These are phyloP conservation scores for Callorhinus ursinus DNA, from an alignment of 2,113 vertebrate genomes.

Conservation along the genomic window DNA sequence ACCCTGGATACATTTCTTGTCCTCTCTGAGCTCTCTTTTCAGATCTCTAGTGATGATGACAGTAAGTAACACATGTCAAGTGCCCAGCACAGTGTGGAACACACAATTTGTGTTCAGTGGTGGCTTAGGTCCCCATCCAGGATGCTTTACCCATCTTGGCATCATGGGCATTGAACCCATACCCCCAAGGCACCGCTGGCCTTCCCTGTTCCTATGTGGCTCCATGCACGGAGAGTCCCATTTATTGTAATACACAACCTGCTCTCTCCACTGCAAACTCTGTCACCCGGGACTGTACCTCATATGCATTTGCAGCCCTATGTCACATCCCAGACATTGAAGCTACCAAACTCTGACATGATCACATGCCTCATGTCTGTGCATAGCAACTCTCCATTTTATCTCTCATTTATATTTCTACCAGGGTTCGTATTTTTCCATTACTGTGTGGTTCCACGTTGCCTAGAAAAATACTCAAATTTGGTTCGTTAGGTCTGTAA, in stretches of 20 bases:
- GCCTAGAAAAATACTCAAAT: slow-evolving; percentile 13
- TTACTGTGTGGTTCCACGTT: neutral
- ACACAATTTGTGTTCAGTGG: neutral
- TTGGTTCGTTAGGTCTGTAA: neutral
- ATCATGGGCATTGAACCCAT: neutral
- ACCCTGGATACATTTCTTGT: neutral
- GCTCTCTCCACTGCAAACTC: neutral
- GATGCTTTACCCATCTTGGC: neutral
- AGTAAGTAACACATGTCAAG: neutral
- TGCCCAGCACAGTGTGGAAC: neutral
- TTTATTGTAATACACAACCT: neutral
- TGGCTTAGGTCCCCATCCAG: neutral
- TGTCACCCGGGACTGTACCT: neutral
- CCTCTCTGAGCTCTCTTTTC: neutral
- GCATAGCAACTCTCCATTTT: neutral
- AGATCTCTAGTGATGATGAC: neutral
- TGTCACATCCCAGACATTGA: neutral
- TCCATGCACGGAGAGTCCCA: too few species aligned
- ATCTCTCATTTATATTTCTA: neutral
- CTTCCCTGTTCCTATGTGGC: neutral
- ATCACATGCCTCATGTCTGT: neutral
- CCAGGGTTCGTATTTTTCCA: neutral
- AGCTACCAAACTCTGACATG: neutral
- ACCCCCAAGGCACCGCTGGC: neutral
- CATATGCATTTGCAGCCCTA: neutral